Conservation (phyloP, 1,140 invertebrate genomes). For the Calephelis virginiensis region DNA sequence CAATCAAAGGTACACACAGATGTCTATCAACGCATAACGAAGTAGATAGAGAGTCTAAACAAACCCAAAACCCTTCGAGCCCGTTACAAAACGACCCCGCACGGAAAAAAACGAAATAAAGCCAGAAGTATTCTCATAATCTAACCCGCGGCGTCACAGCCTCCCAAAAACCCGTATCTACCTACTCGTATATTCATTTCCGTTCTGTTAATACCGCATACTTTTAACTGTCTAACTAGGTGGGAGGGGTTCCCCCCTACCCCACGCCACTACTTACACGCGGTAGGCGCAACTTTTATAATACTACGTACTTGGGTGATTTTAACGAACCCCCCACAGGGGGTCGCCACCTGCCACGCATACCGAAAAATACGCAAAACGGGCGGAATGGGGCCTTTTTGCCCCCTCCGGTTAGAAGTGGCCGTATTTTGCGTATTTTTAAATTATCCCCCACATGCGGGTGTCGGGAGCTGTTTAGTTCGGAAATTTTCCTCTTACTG, state of each 20-base stretch:
- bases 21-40: slow-evolving; percentile 32
- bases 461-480: slow-evolving; percentile 51
- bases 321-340: slow-evolving; percentile 69
- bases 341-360: slow-evolving; percentile 69
- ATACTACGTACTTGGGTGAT: slow-evolving; percentile 72
- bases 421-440: slow-evolving; percentile 68
- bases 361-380: slow-evolving; percentile 69
- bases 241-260: slow-evolving; percentile 40
- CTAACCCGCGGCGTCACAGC: slow-evolving; percentile 63
- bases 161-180: slow-evolving; percentile 63
- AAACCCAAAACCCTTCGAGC: slow-evolving; percentile 37
- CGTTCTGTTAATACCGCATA: slow-evolving; percentile 77
- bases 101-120: slow-evolving; percentile 59
- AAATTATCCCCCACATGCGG: slow-evolving; percentile 67
- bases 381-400: slow-evolving; percentile 37
- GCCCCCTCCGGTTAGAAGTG: slow-evolving; percentile 60
- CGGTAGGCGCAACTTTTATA: slow-evolving; percentile 77
- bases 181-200: slow-evolving; percentile 76
- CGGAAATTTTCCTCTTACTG: slow-evolving; percentile 32
- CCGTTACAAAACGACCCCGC: slow-evolving; percentile 36
- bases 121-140: slow-evolving; percentile 68
- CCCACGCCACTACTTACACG: slow-evolving; percentile 70
- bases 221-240: slow-evolving; percentile 75
- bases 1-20: slow-evolving; percentile 21
- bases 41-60: slow-evolving; percentile 37